Percentiles rank a stretch among this genome's conserved stretches.
These are phyloP conservation scores for Girardinus metallicus DNA, from an alignment of 2,797 vertebrate species.

Conservation along the genomic window DNA sequence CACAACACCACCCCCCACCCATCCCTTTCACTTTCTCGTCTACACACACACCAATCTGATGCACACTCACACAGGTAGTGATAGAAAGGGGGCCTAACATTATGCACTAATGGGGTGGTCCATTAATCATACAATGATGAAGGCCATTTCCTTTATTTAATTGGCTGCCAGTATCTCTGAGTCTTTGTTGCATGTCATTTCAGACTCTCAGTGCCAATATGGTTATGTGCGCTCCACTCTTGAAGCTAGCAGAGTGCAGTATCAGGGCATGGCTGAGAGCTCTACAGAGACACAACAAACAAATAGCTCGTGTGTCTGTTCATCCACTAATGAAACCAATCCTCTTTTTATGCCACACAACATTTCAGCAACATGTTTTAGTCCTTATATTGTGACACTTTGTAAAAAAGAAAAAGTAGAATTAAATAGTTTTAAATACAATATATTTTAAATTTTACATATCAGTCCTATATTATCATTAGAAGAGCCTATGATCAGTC, in stretches of 20 bases:
- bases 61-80: constrained; percentile 69
- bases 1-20: constrained; percentile 48
- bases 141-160: constrained; percentile 81
- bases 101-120: constrained; percentile 75
- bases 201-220: constrained; percentile 49
- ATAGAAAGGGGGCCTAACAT: constrained; percentile 42
- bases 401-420: not conserved
- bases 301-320: constrained; percentile 71
- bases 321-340: constrained; percentile 19
- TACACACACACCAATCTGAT: constrained; percentile 28
- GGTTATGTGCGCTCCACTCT: constrained; percentile 42
- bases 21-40: constrained; percentile 44
- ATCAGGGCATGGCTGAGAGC: constrained; percentile 52
- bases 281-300: constrained; percentile 67
- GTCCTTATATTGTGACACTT: not conserved
- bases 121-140: constrained; percentile 83
- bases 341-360: not conserved
- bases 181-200: constrained; percentile 78
- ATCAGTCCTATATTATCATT: not conserved
- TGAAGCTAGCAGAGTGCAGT: constrained; percentile 47
- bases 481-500: not conserved
- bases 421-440: not conserved
- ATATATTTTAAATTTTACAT: not conserved
- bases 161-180: constrained; percentile 73
- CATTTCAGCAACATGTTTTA: constrained; percentile 7